Conservation (phyloP, 2,113 vertebrate genomes). For the Neotoma lepida region DNA sequence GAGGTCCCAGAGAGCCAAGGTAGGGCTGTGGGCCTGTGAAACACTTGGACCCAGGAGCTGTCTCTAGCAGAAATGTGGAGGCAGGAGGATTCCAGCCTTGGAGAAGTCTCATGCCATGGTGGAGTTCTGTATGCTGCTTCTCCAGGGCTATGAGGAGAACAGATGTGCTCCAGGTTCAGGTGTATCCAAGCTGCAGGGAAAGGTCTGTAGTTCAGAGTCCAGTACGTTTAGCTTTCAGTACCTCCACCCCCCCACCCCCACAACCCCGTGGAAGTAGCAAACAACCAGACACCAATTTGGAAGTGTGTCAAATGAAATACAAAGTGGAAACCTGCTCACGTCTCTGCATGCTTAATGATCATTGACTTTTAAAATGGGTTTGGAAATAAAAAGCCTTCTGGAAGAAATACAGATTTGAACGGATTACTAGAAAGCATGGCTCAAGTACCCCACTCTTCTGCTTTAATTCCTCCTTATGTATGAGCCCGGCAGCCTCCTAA, state of each 20-base stretch:
- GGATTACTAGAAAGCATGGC: conserved; percentile 25
- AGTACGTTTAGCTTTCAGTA: no score
- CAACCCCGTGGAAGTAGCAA: accelerated
- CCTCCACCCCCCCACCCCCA: no score
- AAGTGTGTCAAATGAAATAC: conserved; percentile 64
- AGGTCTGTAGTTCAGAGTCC: not conserved
- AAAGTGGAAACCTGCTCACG: conserved; percentile 62
- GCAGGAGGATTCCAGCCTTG: not conserved
- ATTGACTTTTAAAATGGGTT: conserved; percentile 75
- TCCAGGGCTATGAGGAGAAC: not conserved
- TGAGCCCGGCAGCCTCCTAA: not conserved
- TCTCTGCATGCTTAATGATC: conserved; percentile 78
- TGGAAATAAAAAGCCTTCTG: conserved; percentile 77
- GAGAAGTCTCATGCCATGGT: accelerated
- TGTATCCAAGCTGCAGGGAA: not conserved
- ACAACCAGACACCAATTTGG: not conserved
- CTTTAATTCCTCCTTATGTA: not conserved
- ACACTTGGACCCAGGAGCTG: not conserved
- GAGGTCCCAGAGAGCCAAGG: not conserved
- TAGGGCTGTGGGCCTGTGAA: not conserved
- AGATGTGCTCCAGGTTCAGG: no score
- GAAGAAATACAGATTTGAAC: conserved; percentile 52
- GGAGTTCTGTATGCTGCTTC: not conserved
- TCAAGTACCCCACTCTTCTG: not conserved
- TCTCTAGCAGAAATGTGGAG: not conserved